Percentiles rank a stretch among this genome's conserved stretches.
Conservation (phyloP, 1,140 invertebrate species). For the Diachasmimorpha longicaudata region DNA sequence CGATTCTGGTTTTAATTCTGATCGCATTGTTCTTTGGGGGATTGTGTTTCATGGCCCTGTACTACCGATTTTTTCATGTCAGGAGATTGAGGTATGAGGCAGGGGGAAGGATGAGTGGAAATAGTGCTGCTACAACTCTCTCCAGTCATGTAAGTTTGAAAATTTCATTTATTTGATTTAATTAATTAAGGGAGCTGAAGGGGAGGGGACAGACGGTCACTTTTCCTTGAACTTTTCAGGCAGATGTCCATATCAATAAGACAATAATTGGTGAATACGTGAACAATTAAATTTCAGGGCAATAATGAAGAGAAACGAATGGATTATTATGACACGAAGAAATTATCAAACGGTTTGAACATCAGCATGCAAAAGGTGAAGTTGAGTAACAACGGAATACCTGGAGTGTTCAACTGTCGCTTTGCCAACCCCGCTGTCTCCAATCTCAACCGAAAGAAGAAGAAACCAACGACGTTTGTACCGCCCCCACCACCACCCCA, state of each 20-base stretch:
- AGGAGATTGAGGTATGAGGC: conserved; percentile 70
- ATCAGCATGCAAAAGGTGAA: conserved; percentile 50
- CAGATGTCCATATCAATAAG: too few relatives aligned
- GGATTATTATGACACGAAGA: conserved; percentile 48
- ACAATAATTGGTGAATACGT: too few relatives aligned
- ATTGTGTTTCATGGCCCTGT: conserved; percentile 84
- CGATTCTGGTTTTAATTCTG: conserved; percentile 66
- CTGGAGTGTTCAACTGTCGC: conserved; percentile 88
- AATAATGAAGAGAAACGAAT: conserved; percentile 50
- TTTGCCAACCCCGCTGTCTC: conserved; percentile 75
- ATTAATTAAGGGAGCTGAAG: too few relatives aligned
- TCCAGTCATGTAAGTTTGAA: conserved; percentile 45
- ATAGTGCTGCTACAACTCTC: conserved; percentile 45
- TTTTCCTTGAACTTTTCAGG: too few relatives aligned
- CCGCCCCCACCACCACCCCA: conserved; percentile 71
- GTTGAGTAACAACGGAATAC: conserved; percentile 68
- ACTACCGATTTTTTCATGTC: conserved; percentile 81
- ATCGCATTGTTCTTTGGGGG: conserved; percentile 73
- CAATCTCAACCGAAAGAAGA: conserved; percentile 80
- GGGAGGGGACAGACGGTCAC: too few relatives aligned
- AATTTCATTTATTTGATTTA: neutral
- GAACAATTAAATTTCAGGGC: too few relatives aligned
- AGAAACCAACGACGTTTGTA: conserved; percentile 86
- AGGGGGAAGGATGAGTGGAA: conserved; percentile 64
- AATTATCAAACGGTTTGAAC: conserved; percentile 37